Conservation (phyloP, 1,140 invertebrate species). For the Hylaeus volcanicus region DNA sequence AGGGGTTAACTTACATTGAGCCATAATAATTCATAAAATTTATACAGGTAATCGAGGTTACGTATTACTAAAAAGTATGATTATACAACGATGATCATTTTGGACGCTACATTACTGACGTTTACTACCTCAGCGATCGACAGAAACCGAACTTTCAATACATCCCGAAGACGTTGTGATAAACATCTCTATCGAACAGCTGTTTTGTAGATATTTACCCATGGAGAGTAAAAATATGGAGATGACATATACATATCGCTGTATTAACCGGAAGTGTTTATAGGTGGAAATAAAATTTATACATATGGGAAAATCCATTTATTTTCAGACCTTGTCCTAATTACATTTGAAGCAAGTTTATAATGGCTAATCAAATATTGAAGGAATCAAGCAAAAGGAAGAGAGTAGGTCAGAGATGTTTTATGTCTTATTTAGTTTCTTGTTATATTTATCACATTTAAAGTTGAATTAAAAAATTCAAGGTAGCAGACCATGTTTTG, state of each 20-base stretch:
- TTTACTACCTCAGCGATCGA: conserved; percentile 3
- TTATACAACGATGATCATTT: conserved; percentile 23
- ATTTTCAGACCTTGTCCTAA: background rate
- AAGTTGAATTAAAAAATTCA: no score
- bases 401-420: no score
- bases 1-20: conserved; percentile 85
- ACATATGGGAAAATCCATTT: background rate
- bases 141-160: conserved; percentile 12
- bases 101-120: conserved; percentile 4
- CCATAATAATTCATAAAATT: conserved; percentile 74
- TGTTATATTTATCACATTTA: no score
- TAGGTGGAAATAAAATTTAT: conserved; percentile 2
- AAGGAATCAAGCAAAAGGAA: background rate
- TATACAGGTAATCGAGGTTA: conserved; percentile 23
- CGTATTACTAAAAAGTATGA: conserved; percentile 12
- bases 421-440: no score
- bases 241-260: conserved; percentile 2
- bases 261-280: conserved; percentile 17
- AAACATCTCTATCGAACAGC: conserved; percentile 44
- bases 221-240: conserved; percentile 27
- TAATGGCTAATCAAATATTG: background rate
- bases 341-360: background rate
- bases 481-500: no score
- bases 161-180: background rate
- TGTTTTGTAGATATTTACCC: conserved; percentile 40